Percentiles rank a stretch among this genome's conserved stretches.
Evolutionary conservation across 1,140 invertebrate genomes (phyloP).

Genomic region (Lepidurus arcticus): DNA sequence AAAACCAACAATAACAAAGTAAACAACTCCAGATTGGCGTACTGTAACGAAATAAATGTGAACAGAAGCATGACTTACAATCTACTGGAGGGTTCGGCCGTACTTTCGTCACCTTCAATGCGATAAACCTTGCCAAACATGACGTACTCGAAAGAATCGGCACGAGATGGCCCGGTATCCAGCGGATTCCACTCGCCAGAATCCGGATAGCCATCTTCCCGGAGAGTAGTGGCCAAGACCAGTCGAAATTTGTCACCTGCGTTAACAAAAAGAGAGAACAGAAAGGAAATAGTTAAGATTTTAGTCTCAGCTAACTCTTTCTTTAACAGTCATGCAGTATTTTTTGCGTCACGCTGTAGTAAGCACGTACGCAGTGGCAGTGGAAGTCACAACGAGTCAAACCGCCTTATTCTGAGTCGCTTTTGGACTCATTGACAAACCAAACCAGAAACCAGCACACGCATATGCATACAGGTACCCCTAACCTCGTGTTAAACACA

Average conservation of each 20-base stretch:
- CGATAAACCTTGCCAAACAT: conserved; percentile 99
- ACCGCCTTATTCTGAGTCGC: background rate
- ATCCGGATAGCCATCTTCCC: conserved; percentile 94
- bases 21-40: too few relatives aligned
- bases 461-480: background rate
- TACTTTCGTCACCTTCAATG: conserved; percentile 94
- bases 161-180: conserved; percentile 71
- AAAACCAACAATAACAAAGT: too few relatives aligned
- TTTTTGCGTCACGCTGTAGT: background rate
- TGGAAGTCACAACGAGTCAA: background rate
- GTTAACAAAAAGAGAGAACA: conserved; percentile 37
- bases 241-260: conserved; percentile 84
- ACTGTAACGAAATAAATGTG: background rate
- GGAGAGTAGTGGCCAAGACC: conserved; percentile 86
- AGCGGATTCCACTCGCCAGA: conserved; percentile 87
- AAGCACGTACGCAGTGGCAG: conserved; percentile 2
- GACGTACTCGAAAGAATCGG: conserved; percentile 97
- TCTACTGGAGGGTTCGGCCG: conserved; percentile 74
- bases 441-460: background rate
- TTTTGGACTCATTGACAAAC: background rate
- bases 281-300: background rate
- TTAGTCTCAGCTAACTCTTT: background rate
- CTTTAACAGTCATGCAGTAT: background rate
- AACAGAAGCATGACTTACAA: conserved; percentile 57
- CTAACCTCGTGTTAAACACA: background rate